Percentiles rank a stretch among this genome's conserved stretches.
Evolutionary conservation across 2,113 vertebrate genomes (phyloP).

Genomic region (Cathartes aura): DNA sequence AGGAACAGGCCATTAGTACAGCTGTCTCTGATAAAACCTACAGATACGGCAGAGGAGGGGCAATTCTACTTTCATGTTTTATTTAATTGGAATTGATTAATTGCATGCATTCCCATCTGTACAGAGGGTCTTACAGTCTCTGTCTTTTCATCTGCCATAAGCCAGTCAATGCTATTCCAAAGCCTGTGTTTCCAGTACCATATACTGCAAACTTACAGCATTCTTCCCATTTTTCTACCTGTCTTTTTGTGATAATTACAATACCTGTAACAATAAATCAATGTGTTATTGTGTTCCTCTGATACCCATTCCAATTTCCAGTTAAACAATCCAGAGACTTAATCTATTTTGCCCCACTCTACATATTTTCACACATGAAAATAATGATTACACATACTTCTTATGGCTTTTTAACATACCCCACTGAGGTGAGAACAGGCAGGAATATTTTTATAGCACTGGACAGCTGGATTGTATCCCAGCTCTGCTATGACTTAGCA

Average conservation of each 20-base stretch:
- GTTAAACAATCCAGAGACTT: not conserved
- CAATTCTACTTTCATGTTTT: not conserved
- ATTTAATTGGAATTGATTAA: not conserved
- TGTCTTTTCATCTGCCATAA: not conserved
- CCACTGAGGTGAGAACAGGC: not conserved
- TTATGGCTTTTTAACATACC: not conserved
- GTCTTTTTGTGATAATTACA: not conserved
- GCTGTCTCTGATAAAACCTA: not conserved
- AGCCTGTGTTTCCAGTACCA: not conserved
- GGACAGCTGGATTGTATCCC: not conserved
- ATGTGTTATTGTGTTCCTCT: not conserved
- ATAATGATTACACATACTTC: not conserved
- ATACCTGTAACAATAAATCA: not conserved
- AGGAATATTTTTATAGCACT: not conserved
- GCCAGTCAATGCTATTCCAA: not conserved
- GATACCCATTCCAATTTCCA: not conserved
- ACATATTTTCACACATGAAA: not conserved
- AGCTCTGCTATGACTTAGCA: not conserved
- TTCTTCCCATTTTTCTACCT: not conserved
- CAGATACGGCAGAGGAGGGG: accelerated
- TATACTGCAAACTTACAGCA: not conserved
- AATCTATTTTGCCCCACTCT: not conserved
- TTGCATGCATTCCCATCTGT: not conserved
- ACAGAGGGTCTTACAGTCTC: accelerated
- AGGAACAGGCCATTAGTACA: not conserved